Evolutionary conservation across 2,113 vertebrate genomes (phyloP), one percentile per base, ranked within the genome.

Genomic region (Zosterops japonicus): DNA sequence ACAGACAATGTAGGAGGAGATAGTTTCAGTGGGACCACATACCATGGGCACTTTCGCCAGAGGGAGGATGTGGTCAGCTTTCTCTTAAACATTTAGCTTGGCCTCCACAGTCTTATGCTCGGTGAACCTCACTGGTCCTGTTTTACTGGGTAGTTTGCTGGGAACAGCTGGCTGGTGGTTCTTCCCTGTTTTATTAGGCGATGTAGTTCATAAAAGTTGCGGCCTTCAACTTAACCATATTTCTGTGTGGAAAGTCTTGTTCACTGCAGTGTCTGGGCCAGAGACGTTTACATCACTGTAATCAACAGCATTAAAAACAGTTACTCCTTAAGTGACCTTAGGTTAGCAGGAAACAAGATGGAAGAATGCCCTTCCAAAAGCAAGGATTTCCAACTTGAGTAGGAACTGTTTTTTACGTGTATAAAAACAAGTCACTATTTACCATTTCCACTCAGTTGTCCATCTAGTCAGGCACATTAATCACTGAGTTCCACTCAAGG

Each of bases 71-170:
- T 7, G 46, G 94, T 94, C 72, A 92, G 53, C 56, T 80, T 79
- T 87, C 77, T 89, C 64, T 91, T 82, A 93, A 95, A 96, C 94
- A 89, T 94, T 95, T 89, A 96, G 89, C 65, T 95, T 96, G 91
- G 93, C 89, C 74, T 89, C 57, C 31, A 53, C 41, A 69, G 28
- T 61, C 89, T 64, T 2, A 0, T 82, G 87, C 63, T 91, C 76
- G 87, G 89, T 96, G 94, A 97, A 95, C 87, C 91, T 96, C 96
- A 94, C n/a, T 72, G 74, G 89, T 78, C 56, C 74, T 56, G 67
- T 94, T 95, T 96, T 89, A 95, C 89, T 65, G 80, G 20, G 87
- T 64, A 94, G 57, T 81, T 89, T 95, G 93, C 31, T 93, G 89
- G 70, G 70, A 97, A 65, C 67, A 85, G 72, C 87, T 95, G 95